phyloP scores from a whole-genome alignment of 2,113 vertebrate species.

The Ammospiza nelsoni region DNA sequence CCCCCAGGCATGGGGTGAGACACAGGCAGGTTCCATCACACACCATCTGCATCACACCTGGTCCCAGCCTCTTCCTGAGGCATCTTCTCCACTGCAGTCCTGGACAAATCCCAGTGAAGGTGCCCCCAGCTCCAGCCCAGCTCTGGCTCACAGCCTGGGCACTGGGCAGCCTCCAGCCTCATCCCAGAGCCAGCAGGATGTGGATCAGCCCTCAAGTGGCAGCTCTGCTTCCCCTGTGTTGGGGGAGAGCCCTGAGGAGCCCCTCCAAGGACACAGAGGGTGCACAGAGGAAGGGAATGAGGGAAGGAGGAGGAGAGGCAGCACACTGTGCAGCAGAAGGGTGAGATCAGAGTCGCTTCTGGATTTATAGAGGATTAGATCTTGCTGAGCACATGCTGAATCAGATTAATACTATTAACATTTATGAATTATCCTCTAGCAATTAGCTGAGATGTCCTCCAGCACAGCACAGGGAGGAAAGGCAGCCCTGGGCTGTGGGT shows the following conservation, averaged over 20 bases:
- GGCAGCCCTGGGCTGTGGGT: not conserved
- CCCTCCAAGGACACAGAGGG: not conserved
- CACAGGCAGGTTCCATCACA: not conserved
- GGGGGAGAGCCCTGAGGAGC: fast-evolving
- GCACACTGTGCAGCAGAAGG: not conserved
- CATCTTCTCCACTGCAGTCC: not conserved
- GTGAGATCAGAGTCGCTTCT: not conserved
- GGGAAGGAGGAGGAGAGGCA: not conserved
- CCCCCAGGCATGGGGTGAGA: not conserved
- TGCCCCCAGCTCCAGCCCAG: not conserved
- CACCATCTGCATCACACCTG: fast-evolving
- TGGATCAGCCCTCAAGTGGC: not conserved
- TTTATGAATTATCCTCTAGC: slow-evolving; percentile 23
- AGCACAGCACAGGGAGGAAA: not conserved
- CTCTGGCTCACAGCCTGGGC: not conserved
- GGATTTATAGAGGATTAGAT: slow-evolving; percentile 37
- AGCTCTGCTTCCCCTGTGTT: not conserved
- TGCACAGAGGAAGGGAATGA: not conserved
- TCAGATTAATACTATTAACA: slow-evolving; percentile 45
- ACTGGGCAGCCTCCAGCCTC: not conserved
- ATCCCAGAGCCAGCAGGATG: not conserved
- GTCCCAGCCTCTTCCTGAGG: not conserved
- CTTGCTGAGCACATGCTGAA: not conserved
- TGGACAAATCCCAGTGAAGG: not conserved
- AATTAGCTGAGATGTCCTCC: not conserved